Conservation (phyloP, 2,888 invertebrate genomes). For the Cheilosia variabilis region DNA sequence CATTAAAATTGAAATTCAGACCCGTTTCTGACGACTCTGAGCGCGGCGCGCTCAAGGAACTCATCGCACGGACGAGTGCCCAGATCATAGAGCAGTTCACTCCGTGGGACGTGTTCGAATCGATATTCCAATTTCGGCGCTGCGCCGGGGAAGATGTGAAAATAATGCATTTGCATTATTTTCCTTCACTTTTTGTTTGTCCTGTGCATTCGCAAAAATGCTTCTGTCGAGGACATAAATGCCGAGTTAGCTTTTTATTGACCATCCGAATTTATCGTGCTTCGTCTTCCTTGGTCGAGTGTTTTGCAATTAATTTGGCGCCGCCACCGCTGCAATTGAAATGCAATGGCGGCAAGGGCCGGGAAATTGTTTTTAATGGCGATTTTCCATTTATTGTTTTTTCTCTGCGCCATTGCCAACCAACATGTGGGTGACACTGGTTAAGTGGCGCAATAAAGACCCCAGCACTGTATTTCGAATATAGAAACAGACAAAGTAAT, state of each 20-base stretch:
- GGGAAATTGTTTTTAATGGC: slow-evolving; percentile 61
- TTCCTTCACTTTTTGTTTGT: slow-evolving; percentile 20
- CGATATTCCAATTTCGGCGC: slow-evolving; percentile 27
- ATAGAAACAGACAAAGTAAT: slow-evolving; percentile 14
- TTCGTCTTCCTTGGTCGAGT: slow-evolving; percentile 18
- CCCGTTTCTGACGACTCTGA: slow-evolving; percentile 30
- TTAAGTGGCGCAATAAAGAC: slow-evolving; percentile 47
- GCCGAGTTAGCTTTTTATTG: slow-evolving; percentile 70
- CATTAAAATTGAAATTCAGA: slow-evolving; percentile 73
- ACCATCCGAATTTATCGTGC: slow-evolving; percentile 68
- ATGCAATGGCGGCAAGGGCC: slow-evolving; percentile 46
- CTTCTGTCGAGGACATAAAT: slow-evolving; percentile 61
- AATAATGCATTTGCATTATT: slow-evolving; percentile 46
- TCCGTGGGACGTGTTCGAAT: slow-evolving; percentile 16
- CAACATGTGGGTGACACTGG: slow-evolving; percentile 61
- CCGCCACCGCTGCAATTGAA: slow-evolving; percentile 60
- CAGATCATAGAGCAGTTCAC: slow-evolving; percentile 2
- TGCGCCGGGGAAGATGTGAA: slow-evolving; percentile 25
- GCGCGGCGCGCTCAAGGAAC: neutral
- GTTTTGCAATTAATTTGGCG: slow-evolving; percentile 73
- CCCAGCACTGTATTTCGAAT: slow-evolving; percentile 1
- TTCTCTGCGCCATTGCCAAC: neutral
- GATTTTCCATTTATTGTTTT: neutral
- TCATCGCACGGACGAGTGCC: neutral
- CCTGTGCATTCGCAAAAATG: slow-evolving; percentile 49